Percentiles rank a stretch among this genome's conserved stretches.
phyloP scores from a whole-genome alignment of 1,140 invertebrate species.

The Drosophila simulans region DNA sequence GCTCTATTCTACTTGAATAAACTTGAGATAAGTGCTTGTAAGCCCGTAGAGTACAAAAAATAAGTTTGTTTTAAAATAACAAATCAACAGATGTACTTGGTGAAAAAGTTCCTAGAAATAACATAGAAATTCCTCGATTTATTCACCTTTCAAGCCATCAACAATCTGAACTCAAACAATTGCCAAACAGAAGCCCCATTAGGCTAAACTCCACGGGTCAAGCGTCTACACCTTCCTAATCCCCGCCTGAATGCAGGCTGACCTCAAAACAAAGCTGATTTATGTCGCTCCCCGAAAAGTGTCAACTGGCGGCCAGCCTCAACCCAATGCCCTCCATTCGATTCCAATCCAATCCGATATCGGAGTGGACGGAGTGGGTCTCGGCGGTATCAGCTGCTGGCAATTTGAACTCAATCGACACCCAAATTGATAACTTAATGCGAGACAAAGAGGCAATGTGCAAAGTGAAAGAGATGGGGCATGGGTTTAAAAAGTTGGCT shows the following conservation, averaged over 20 bases:
- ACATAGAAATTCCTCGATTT: too few relatives aligned
- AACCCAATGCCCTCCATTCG: conserved; percentile 70
- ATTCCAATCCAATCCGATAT: conserved; percentile 16
- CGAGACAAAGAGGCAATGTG: conserved; percentile 20
- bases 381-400: conserved; percentile 71
- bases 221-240: conserved; percentile 32
- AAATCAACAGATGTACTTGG: not conserved
- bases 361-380: not conserved
- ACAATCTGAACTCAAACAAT: conserved; percentile 3
- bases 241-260: conserved; percentile 43
- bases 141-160: not conserved
- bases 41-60: too few relatives aligned
- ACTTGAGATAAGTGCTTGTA: too few relatives aligned
- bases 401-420: conserved; percentile 77
- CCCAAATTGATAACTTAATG: conserved; percentile 80
- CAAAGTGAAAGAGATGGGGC: conserved; percentile 43
- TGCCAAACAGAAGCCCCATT: conserved; percentile 21
- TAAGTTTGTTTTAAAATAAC: too few relatives aligned
- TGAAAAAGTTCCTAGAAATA: not conserved
- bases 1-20: too few relatives aligned
- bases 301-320: conserved; percentile 62
- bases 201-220: conserved; percentile 34
- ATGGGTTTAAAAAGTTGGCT: conserved; percentile 45
- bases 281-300: conserved; percentile 74
- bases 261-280: conserved; percentile 68